Evolutionary conservation across 2,888 invertebrate genomes (phyloP).

Genomic region (Siphlonurus alternatus): DNA sequence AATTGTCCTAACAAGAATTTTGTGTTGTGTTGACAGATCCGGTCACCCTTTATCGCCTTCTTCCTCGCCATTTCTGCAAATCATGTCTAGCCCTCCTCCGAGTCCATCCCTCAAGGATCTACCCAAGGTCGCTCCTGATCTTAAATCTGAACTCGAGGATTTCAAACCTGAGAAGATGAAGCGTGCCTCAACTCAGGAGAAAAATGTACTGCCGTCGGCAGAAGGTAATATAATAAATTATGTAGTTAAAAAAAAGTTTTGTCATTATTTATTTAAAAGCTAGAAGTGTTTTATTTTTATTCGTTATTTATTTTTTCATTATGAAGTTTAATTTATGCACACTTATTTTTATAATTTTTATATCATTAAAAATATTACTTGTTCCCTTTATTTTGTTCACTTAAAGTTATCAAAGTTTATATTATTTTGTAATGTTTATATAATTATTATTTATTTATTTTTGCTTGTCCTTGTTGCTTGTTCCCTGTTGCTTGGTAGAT

Average conservation of each 20-base stretch:
- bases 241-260: constrained; percentile 3
- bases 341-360: too few relatives aligned
- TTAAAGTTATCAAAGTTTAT: not conserved
- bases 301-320: not conserved
- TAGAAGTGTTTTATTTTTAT: constrained; percentile 8
- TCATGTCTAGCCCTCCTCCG: constrained; percentile 39
- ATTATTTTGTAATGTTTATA: not conserved
- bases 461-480: constrained; percentile 8
- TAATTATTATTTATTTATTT: not conserved
- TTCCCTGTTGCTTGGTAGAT: constrained; percentile 38
- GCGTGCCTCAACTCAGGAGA: constrained; percentile 79
- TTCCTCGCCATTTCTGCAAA: too few relatives aligned
- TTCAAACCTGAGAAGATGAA: constrained; percentile 80
- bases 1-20: not conserved
- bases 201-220: constrained; percentile 81
- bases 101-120: constrained; percentile 73
- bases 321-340: too few relatives aligned
- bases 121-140: constrained; percentile 74
- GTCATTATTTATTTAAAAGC: constrained; percentile 8
- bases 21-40: not conserved
- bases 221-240: constrained; percentile 51
- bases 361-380: too few relatives aligned
- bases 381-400: not conserved
- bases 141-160: constrained; percentile 80
- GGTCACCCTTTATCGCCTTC: too few relatives aligned